A percentile compares a stretch with the other conserved stretches of the same genome.
Evolutionary conservation across 2,113 vertebrate species (phyloP).

Genomic region (Heterotilapia buettikoferi): DNA sequence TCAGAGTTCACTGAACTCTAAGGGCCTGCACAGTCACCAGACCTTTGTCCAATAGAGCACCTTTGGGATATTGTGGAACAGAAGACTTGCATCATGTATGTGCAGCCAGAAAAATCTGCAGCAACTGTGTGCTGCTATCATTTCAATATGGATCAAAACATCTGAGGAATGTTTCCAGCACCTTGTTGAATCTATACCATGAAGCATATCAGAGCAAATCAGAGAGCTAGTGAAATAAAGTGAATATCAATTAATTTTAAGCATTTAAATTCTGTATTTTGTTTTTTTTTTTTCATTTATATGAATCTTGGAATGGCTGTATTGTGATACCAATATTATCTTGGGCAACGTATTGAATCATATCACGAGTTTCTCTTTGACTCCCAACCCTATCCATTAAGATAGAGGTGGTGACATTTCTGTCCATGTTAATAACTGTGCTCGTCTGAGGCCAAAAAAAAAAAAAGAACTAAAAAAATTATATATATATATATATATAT

Average conservation of each 20-base stretch:
- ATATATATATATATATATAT: background rate
- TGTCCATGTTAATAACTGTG: constrained; percentile 78
- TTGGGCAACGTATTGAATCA: background rate
- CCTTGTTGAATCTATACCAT: background rate
- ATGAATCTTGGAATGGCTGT: background rate
- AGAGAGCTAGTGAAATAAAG: background rate
- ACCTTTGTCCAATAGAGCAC: background rate
- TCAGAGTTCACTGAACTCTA: background rate
- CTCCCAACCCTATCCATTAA: constrained; percentile 47
- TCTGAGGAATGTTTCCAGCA: background rate
- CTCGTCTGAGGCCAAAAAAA: constrained; percentile 76
- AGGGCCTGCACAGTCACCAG: background rate
- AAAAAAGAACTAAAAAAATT: background rate
- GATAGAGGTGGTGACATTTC: constrained; percentile 77
- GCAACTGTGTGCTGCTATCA: background rate
- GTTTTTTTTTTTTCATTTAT: background rate
- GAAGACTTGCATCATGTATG: background rate
- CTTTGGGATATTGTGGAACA: background rate
- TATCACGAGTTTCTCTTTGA: background rate
- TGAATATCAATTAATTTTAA: background rate
- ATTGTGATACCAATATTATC: background rate
- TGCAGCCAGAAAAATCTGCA: background rate
- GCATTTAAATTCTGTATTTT: background rate
- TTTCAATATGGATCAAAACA: background rate
- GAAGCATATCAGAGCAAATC: background rate